phyloP scores from a whole-genome alignment of 2,113 vertebrate genomes.

The Chitala chitala region DNA sequence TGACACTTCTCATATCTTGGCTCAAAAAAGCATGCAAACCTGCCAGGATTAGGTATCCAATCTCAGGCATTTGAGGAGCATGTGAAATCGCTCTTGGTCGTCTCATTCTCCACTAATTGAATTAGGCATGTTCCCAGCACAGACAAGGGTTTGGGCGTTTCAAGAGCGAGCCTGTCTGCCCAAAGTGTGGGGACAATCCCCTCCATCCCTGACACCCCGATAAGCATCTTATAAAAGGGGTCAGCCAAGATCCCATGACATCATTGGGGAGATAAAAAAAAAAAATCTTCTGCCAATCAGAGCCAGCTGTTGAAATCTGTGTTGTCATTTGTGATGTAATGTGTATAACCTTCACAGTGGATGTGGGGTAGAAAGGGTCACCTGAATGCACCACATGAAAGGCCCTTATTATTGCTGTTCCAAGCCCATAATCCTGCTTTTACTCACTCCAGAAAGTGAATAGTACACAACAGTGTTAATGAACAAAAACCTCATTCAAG shows the following conservation, averaged over 20 bases:
- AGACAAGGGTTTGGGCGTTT: constrained; percentile 27
- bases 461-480: not conserved
- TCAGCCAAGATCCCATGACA: constrained; percentile 59
- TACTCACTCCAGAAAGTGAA: constrained; percentile 8
- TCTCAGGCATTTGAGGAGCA: constrained; percentile 53
- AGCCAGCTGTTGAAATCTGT: constrained; percentile 20
- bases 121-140: constrained; percentile 57
- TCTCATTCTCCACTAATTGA: constrained; percentile 62
- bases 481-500: constrained; percentile 9
- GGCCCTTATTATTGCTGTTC: constrained; percentile 25
- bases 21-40: constrained; percentile 51
- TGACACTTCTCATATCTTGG: constrained; percentile 54
- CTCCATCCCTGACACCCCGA: constrained; percentile 35
- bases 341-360: constrained; percentile 25
- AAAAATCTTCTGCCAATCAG: constrained; percentile 36
- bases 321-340: constrained; percentile 39
- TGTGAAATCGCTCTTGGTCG: constrained; percentile 55
- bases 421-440: constrained; percentile 4
- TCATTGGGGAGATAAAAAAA: constrained; percentile 41
- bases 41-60: constrained; percentile 60
- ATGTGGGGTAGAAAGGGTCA: constrained; percentile 25
- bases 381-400: constrained; percentile 15
- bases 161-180: constrained; percentile 27
- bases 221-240: constrained; percentile 50
- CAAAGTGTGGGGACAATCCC: constrained; percentile 40